phyloP scores from a whole-genome alignment of 2,797 vertebrate species.

The Syndactyla subalaris region DNA sequence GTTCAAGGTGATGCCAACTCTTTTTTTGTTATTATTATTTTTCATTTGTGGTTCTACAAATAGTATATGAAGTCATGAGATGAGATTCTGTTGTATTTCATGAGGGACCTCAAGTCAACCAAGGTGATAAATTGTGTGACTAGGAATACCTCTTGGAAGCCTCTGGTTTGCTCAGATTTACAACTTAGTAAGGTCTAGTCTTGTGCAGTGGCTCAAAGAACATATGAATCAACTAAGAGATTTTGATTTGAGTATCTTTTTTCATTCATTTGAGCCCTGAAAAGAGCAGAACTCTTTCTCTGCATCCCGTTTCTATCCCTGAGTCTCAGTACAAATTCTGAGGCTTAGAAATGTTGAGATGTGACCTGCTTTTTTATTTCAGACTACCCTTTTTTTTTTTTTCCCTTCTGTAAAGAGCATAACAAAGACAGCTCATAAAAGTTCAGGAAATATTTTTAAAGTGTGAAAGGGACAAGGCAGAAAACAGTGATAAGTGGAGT shows the following conservation, averaged over 20 bases:
- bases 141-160: background rate
- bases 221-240: background rate
- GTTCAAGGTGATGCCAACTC: background rate
- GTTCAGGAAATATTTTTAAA: background rate
- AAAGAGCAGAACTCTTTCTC: background rate
- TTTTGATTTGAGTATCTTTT: background rate
- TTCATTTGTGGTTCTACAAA: background rate
- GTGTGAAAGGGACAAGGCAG: background rate
- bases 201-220: background rate
- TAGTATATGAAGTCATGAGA: conserved; percentile 8
- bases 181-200: background rate
- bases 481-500: background rate
- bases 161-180: conserved; percentile 23
- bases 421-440: background rate
- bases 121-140: background rate
- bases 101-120: background rate
- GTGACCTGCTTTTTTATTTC: conserved; percentile 6
- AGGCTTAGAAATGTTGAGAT: background rate
- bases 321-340: background rate
- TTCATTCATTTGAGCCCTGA: background rate
- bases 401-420: background rate
- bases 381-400: background rate
- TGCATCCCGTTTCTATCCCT: background rate
- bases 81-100: conserved; percentile 9
- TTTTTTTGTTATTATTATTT: background rate